Conservation (phyloP, 2,797 vertebrate genomes). For the Oreonectes daqikongensis region DNA sequence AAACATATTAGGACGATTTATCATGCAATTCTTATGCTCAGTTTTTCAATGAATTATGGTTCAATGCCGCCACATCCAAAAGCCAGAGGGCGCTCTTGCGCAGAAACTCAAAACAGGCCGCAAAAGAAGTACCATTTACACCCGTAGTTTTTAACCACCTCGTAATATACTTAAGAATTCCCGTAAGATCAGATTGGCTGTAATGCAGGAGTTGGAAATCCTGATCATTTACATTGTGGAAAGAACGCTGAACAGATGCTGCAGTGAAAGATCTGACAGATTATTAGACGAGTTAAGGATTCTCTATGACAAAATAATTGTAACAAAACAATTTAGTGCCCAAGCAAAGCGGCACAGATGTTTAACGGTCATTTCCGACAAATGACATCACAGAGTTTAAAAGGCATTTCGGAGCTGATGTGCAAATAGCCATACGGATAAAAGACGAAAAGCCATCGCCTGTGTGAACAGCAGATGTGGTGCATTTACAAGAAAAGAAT, state of each 20-base stretch:
- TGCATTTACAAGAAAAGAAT: not conserved
- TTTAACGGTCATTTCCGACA: constrained; percentile 3
- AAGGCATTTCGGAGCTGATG: not conserved
- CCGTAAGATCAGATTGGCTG: too few species aligned
- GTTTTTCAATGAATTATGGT: too few species aligned
- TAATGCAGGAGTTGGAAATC: too few species aligned
- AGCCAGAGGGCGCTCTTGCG: too few species aligned
- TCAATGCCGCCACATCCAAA: too few species aligned
- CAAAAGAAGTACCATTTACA: too few species aligned
- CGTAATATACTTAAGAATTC: too few species aligned
- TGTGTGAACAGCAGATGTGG: not conserved
- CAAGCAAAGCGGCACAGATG: not conserved
- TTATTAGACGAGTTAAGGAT: not conserved
- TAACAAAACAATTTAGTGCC: not conserved
- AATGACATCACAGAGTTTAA: not conserved
- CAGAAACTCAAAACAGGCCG: too few species aligned
- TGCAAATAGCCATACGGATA: not conserved
- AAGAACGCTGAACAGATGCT: not conserved
- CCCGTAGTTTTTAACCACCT: too few species aligned
- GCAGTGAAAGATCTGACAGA: not conserved
- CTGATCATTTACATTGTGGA: too few species aligned
- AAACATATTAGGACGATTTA: too few species aligned
- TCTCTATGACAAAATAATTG: not conserved
- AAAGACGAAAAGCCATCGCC: not conserved
- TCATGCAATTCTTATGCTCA: too few species aligned